Evolutionary conservation across 1,140 invertebrate genomes (phyloP), one percentile per base, ranked within the genome.

Genomic region (Orchestia grillus): DNA sequence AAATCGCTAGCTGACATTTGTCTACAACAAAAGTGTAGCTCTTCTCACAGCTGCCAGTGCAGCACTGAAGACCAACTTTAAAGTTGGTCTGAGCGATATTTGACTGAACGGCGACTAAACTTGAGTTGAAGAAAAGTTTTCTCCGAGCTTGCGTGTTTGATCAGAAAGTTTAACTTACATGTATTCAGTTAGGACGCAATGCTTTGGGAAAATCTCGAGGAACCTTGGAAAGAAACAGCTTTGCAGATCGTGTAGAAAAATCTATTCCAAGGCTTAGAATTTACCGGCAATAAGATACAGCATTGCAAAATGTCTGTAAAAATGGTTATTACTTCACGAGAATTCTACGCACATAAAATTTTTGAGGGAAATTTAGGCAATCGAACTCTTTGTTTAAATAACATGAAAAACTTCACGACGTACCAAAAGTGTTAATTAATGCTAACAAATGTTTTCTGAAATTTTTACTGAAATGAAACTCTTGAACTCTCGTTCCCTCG

Each of bases 111-210:
- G 43, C 92, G 41, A 45, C 43, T 3, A 44, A 47, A 94, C 92
- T 94, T 45, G 44, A 94, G 92, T 94, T 94, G 40, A n/a, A 42
- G 44, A 45, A 47, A 94, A 45, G 41, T 91, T 91, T 90, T 94
- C 44, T 94, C 36, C 23, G 44, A 94, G 92, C 92, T 44, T 45
- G 43, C 43, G 44, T 94, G 92, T 94, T 94, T 94, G 92, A 94
- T n/a, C 23, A 45, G 43, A 42, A 94, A 94, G 92, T 94, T 94
- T 94, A 94, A n/a, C 44, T 47, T 94, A 94, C 92, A 94, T 44
- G 41, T 94, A 94, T 94, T 94, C 92, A 94, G 92, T 94, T 94
- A 94, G 44, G 44, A 77, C 11, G 62, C 62, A 77, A 77, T 15
- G 62, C 62, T 77, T 77, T 77, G 62, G 11, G 11, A 77, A 77